Evolutionary conservation across 2,797 vertebrate species (phyloP), one percentile per base, ranked within the genome.

Genomic region (Paedocypris micromegethes): DNA sequence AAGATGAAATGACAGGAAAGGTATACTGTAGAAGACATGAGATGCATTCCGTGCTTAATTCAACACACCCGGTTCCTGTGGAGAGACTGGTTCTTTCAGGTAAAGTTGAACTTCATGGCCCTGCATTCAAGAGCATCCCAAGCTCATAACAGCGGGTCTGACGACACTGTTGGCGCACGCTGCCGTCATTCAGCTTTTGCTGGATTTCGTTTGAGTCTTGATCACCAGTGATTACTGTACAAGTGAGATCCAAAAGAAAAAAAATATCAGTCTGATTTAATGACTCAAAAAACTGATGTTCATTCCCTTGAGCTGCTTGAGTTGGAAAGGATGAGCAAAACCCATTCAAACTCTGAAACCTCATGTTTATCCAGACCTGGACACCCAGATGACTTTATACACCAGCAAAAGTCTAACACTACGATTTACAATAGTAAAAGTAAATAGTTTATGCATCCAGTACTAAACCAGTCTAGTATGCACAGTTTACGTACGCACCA

Each of bases 251-350:
- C 80, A 81, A 73, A 77, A 81, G 82, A 80, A 83, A 75, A 69
- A 66, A 81, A 84, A 75, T 67, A 65, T 78, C 67, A 7, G 63
- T 81, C 82, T 83, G 85, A 38, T 85, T 77, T 88, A 82, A 87
- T 64, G 75, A 81, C 77, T 79, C 81, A 85, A 86, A 82, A 66
- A 79, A 83, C 80, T 88, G 80, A 85, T 79, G 77, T 81, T 77
- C 75, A 74, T 75, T 55, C 62, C 71, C 78, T 41, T 0, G 50
- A 46, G 76, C 79, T 83, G 79, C 81, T 83, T 85, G 80, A 77
- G 40, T 70, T 79, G 75, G 78, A 72, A 82, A 75, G 81, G 77
- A 75, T 79, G n/a, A 41, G 75, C 73, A 72, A 49, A 68, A 66
- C 62, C 61, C 77, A 78, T 81, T 79, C 51, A 61, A 51, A 57